Evolutionary conservation across 2,797 vertebrate genomes (phyloP).

Genomic region (Enteromius trimaculatus): DNA sequence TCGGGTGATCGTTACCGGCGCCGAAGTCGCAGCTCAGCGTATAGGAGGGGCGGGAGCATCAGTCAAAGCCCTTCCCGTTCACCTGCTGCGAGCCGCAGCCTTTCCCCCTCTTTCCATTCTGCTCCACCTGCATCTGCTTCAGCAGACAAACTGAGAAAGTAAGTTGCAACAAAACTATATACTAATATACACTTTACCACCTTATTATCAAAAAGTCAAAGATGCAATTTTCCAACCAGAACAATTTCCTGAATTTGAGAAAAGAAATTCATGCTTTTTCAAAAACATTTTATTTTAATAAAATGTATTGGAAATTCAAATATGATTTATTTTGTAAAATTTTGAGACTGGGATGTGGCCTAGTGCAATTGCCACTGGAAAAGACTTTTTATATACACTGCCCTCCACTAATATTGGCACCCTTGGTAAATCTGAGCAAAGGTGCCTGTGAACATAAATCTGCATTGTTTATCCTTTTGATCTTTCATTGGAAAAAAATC

Average conservation of each 20-base stretch:
- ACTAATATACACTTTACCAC: background rate
- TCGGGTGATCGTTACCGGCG: constrained; percentile 81
- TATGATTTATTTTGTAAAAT: too few species aligned
- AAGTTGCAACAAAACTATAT: constrained; percentile 56
- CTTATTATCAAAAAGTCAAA: background rate
- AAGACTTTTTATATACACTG: too few species aligned
- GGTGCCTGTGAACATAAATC: too few species aligned
- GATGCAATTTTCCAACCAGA: background rate
- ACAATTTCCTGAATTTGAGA: background rate
- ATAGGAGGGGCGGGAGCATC: constrained; percentile 78
- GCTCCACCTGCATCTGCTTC: constrained; percentile 75
- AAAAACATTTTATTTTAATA: background rate
- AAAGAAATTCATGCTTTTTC: background rate
- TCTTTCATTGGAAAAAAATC: too few species aligned
- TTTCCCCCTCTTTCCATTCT: constrained; percentile 79
- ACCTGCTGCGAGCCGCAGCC: constrained; percentile 76
- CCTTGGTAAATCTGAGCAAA: too few species aligned
- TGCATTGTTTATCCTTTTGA: too few species aligned
- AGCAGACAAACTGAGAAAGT: constrained; percentile 96
- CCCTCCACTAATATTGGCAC: too few species aligned
- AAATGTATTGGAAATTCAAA: background rate
- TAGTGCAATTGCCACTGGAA: too few species aligned
- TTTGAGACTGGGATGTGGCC: background rate
- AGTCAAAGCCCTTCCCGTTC: constrained; percentile 82
- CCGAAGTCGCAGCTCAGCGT: constrained; percentile 74